Conservation (phyloP, 2,888 invertebrate species). For the Nemotelus pantherinus region DNA sequence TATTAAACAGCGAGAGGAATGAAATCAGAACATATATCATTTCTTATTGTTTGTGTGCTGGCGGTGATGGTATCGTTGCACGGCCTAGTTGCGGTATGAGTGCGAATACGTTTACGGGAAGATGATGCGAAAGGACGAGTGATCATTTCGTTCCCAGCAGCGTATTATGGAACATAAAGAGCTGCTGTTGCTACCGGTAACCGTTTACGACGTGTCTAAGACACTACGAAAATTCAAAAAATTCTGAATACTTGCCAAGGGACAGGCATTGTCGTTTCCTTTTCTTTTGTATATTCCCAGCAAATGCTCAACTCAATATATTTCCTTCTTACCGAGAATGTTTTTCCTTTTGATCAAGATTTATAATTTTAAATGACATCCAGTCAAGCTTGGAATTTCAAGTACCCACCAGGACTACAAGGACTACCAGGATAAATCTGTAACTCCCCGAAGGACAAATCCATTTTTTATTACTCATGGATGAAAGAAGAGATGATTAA, state of each 20-base stretch:
- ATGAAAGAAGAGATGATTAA: slow-evolving; percentile 38
- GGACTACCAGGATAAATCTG: slow-evolving; percentile 12
- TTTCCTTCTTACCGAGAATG: slow-evolving; percentile 3
- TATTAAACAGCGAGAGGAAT: slow-evolving; percentile 39
- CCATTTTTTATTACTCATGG: slow-evolving; percentile 34
- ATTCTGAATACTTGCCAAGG: slow-evolving; percentile 30
- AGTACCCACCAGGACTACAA: not conserved
- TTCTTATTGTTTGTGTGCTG: slow-evolving; percentile 38
- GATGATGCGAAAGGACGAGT: too few species aligned
- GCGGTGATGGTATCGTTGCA: slow-evolving; percentile 28
- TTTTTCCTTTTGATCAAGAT: slow-evolving; percentile 35
- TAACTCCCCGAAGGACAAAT: slow-evolving; percentile 27
- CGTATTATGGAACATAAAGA: slow-evolving; percentile 21
- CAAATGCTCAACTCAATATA: slow-evolving; percentile 7
- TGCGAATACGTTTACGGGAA: not conserved
- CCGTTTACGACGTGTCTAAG: slow-evolving; percentile 1
- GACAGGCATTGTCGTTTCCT: not conserved
- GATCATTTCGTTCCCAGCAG: not conserved
- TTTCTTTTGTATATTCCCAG: not conserved
- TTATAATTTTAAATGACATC: slow-evolving; percentile 43
- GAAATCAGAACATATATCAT: slow-evolving; percentile 43
- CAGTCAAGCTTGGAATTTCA: slow-evolving; percentile 29
- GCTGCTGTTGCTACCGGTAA: slow-evolving; percentile 24
- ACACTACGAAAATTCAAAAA: not conserved
- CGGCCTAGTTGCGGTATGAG: not conserved